Percentiles rank a stretch among this genome's conserved stretches.
These are phyloP conservation scores for Drosophila mulleri DNA, from an alignment of 2,888 invertebrate species.

Conservation along the genomic window DNA sequence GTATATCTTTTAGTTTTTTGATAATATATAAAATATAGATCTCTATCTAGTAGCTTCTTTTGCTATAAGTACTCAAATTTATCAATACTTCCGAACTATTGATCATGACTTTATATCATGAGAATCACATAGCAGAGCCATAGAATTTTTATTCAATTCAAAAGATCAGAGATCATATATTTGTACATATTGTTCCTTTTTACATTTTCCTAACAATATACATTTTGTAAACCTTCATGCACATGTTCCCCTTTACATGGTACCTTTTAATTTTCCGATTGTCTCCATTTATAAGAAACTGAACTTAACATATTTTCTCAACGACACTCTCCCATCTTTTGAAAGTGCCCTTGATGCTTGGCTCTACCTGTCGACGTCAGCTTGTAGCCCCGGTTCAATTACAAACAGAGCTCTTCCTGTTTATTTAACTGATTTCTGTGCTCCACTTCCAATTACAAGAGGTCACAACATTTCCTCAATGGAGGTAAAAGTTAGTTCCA, in stretches of 20 bases:
- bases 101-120: background rate
- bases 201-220: background rate
- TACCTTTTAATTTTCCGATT: background rate
- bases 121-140: background rate
- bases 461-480: conserved; percentile 49
- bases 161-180: background rate
- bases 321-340: conserved; percentile 22
- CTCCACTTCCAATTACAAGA: conserved; percentile 48
- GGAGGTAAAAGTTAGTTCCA: conserved; percentile 22
- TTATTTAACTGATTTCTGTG: conserved; percentile 72
- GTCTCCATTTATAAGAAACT: background rate
- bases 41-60: no score
- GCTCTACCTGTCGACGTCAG: conserved; percentile 3
- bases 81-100: no score
- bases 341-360: conserved; percentile 54
- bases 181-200: background rate
- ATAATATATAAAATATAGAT: no score
- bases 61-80: no score
- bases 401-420: conserved; percentile 57
- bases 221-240: background rate
- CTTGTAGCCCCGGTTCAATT: conserved; percentile 16
- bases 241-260: background rate
- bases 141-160: background rate
- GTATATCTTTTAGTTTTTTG: no score
- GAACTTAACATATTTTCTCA: conserved; percentile 13